Percentiles rank a stretch among this genome's conserved stretches.
Evolutionary conservation across 2,797 vertebrate species (phyloP).

Genomic region (Erpetoichthys calabaricus): DNA sequence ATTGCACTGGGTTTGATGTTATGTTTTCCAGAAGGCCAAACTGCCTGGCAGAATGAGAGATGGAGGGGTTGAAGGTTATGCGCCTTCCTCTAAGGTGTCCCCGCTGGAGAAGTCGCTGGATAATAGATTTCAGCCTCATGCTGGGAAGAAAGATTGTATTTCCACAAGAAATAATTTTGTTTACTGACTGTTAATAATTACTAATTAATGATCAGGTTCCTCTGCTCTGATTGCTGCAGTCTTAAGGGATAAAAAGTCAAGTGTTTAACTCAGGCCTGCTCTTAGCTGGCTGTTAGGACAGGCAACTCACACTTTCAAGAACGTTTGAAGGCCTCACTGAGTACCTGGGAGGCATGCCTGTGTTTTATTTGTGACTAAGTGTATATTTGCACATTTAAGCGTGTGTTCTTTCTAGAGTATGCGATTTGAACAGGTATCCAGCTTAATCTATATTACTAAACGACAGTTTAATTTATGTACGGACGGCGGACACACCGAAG

Average conservation of each 20-base stretch:
- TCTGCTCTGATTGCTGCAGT: slow-evolving; percentile 53
- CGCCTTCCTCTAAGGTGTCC: slow-evolving; percentile 79
- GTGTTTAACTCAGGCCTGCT: slow-evolving; percentile 36
- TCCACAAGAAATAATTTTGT: slow-evolving; percentile 94
- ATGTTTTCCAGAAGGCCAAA: slow-evolving; percentile 39
- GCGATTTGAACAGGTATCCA: no score
- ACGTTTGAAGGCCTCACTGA: no score
- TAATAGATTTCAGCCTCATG: slow-evolving; percentile 68
- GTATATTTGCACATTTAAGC: no score
- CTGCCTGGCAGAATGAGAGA: slow-evolving; percentile 49
- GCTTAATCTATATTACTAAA: no score
- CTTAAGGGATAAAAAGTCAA: slow-evolving; percentile 53
- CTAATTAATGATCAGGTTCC: slow-evolving; percentile 96
- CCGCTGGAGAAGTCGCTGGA: slow-evolving; percentile 69
- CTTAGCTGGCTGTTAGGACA: slow-evolving; percentile 16
- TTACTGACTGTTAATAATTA: slow-evolving; percentile 99
- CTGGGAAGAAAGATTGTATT: slow-evolving; percentile 90
- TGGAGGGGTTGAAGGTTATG: slow-evolving; percentile 72
- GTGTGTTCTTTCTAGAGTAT: no score
- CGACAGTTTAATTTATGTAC: no score
- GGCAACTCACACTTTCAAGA: no score
- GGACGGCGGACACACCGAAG: no score
- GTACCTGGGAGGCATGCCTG: no score
- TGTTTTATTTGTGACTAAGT: no score
- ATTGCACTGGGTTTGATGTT: slow-evolving; percentile 25